Percentiles rank a stretch among this genome's conserved stretches.
phyloP scores from a whole-genome alignment of 2,797 vertebrate species.

The Amblyopsis hoosieri region DNA sequence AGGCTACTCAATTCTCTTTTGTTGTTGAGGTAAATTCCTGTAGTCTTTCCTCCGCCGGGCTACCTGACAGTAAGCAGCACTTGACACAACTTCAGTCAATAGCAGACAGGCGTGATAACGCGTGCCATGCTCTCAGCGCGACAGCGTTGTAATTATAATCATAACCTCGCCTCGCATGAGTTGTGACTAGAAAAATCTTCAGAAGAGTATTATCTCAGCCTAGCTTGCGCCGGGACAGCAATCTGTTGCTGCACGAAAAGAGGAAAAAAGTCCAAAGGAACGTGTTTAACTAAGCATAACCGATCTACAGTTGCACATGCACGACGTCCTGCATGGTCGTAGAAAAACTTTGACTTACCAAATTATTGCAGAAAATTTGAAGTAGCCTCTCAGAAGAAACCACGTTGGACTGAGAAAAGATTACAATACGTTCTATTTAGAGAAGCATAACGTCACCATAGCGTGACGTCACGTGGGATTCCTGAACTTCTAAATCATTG shows the following conservation, averaged over 20 bases:
- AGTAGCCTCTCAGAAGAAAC: constrained; percentile 92
- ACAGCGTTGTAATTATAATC: not conserved
- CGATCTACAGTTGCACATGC: constrained; percentile 66
- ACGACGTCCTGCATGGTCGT: constrained; percentile 57
- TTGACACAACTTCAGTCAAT: constrained; percentile 65
- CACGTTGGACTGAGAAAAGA: constrained; percentile 99
- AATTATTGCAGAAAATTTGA: constrained; percentile 91
- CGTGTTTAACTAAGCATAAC: constrained; percentile 48
- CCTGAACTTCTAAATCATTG: constrained; percentile 99
- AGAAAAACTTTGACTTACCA: constrained; percentile 88
- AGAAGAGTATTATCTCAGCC: not conserved
- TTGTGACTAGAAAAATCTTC: not conserved
- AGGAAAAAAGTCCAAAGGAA: constrained; percentile 56
- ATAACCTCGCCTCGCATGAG: not conserved
- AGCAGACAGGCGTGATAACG: constrained; percentile 9
- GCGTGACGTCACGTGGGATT: constrained; percentile 99
- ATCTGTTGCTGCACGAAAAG: constrained; percentile 62
- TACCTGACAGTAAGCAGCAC: constrained; percentile 56
- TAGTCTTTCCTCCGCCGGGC: constrained; percentile 36
- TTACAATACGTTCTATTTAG: constrained; percentile 99
- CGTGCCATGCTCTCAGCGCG: not conserved
- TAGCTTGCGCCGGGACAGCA: constrained; percentile 35
- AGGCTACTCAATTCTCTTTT: not conserved
- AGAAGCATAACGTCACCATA: constrained; percentile 99
- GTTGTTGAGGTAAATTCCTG: constrained; percentile 40